phyloP scores from a whole-genome alignment of 2,113 vertebrate genomes.

The Microcebus tavaratra region DNA sequence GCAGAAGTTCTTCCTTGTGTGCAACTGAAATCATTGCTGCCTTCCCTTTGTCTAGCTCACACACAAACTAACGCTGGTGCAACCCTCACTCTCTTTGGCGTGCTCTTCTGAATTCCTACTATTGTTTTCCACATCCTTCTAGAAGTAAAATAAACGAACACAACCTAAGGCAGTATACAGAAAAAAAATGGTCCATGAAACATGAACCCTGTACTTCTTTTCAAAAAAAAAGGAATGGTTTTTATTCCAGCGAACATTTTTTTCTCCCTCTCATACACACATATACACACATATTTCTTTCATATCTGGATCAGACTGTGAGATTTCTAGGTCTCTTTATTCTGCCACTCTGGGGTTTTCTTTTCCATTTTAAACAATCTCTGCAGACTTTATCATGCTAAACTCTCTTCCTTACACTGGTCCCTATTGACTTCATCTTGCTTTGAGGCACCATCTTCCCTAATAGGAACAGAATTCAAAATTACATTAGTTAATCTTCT shows the following conservation, averaged over 20 bases:
- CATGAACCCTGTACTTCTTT: not conserved
- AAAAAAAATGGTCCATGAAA: not conserved
- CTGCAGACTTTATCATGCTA: not conserved
- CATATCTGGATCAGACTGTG: not conserved
- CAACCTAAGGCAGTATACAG: not conserved
- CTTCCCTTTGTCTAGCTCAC: not conserved
- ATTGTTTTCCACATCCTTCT: not conserved
- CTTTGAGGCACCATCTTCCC: not conserved
- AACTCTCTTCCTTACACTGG: not conserved
- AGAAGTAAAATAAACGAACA: conserved; percentile 1
- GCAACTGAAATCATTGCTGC: not conserved
- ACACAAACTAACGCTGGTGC: accelerated
- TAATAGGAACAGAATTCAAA: not conserved
- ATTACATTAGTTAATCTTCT: not conserved
- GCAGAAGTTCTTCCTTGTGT: not conserved
- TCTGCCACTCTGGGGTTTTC: not conserved
- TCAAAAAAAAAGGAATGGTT: not conserved
- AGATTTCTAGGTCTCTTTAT: not conserved
- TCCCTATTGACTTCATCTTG: not conserved
- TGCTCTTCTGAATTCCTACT: not conserved
- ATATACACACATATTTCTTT: not conserved
- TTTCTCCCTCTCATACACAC: not conserved
- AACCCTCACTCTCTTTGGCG: too few relatives aligned
- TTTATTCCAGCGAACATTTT: not conserved
- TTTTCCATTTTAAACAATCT: not conserved